Evolutionary conservation across 2,797 vertebrate species (phyloP), one percentile per base, ranked within the genome.

Genomic region (Phataginus tetradactyla): DNA sequence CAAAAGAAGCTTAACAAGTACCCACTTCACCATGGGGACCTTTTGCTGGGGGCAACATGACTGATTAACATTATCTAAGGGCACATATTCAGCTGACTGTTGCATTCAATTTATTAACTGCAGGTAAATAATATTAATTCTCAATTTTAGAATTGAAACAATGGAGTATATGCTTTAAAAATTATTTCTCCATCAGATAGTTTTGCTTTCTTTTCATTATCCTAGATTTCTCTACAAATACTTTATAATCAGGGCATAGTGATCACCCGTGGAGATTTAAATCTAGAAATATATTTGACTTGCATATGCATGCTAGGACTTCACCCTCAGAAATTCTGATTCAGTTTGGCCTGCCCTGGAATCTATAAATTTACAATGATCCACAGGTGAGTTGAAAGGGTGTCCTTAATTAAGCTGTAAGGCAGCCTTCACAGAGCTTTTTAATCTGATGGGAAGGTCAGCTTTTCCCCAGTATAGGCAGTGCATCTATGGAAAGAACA

Each of bases 101-200:
- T 72, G 12, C 2, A 29, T 78, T 74, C 51, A 14, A 20, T 39
- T 91, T 64, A 66, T 66, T 27, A 66, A 75, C 34, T 57, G 11
- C 32, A 81, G 34, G 63, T 37, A 63, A 96, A 53, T 64, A 37
- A 75, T 49, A 13, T 84, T 53, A 79, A 57, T 27, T 94, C 29
- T 87, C 45, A 87, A 59, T 42, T 81, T 89, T 78, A 32, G 68
- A 88, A n/a, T 32, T 94, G 84, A n/a, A 66, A 74, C 71, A 86
- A 51, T 23, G 6, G 42, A 39, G 3, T 74, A 27, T 29, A 51
- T 45, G 29, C 32, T 69, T 77, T 55, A 32, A 66, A 86, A 81
- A 59, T 80, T 68, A 18, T 91, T 90, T 94, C 49, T 18, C 27
- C 1, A 57, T 8, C 29, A 20, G 34, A 34, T 89, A 49, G 23